phyloP scores from a whole-genome alignment of 2,888 invertebrate genomes.

The Sipha maydis region DNA sequence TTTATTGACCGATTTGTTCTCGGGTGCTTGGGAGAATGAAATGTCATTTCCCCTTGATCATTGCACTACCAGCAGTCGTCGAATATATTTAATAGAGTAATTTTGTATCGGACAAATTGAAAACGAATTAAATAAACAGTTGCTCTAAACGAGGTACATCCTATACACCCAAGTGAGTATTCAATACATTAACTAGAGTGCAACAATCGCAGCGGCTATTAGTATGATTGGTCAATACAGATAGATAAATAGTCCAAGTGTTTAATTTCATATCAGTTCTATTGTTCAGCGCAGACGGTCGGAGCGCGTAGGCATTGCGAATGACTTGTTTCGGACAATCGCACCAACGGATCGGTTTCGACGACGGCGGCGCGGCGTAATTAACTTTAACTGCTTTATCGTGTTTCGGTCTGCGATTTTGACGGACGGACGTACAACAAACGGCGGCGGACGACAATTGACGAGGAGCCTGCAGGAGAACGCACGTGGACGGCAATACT shows the following conservation, averaged over 20 bases:
- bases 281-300: no score
- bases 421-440: constrained; percentile 26
- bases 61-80: no score
- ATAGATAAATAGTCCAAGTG: background rate
- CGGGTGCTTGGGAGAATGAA: background rate
- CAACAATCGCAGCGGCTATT: no score
- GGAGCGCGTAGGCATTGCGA: background rate
- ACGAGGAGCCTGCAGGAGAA: constrained; percentile 6
- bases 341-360: background rate
- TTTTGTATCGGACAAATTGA: no score
- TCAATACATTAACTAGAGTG: no score
- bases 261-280: background rate
- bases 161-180: no score
- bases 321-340: background rate
- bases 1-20: background rate
- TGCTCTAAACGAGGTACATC: no score
- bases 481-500: background rate
- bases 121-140: no score
- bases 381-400: constrained; percentile 52
- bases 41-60: background rate
- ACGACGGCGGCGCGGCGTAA: background rate
- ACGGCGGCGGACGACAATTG: constrained; percentile 13
- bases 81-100: no score
- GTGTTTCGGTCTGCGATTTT: constrained; percentile 21
- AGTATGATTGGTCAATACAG: no score